A percentile compares a stretch with the other conserved stretches of the same genome.
Conservation (phyloP, 2,113 vertebrate species). For the Egretta garzetta region DNA sequence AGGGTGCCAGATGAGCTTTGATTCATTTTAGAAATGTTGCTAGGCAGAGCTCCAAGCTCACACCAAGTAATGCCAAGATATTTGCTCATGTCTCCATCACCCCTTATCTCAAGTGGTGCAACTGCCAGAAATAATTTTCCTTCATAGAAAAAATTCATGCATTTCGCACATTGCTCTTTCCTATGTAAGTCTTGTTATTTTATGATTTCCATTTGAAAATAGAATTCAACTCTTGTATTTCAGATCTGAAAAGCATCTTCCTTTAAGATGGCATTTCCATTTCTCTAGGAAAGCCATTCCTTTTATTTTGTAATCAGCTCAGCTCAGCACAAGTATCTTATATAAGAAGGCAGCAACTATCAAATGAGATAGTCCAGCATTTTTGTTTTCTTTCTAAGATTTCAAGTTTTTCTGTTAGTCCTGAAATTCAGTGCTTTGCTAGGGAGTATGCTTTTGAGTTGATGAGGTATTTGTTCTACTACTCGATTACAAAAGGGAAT, state of each 20-base stretch:
- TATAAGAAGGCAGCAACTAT: background rate
- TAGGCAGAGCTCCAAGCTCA: constrained; percentile 34
- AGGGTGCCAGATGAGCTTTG: constrained; percentile 23
- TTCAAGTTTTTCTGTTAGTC: background rate
- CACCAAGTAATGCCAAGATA: constrained; percentile 5
- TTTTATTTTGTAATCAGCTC: background rate
- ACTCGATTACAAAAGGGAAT: background rate
- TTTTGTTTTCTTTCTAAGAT: background rate
- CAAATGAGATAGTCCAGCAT: background rate
- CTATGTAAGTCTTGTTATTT: background rate
- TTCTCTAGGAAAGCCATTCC: background rate
- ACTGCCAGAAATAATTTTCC: constrained; percentile 31
- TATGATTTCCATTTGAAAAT: background rate
- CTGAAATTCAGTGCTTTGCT: background rate
- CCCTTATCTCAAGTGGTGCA: constrained; percentile 17
- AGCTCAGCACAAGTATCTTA: background rate
- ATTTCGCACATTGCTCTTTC: background rate
- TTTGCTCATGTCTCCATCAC: background rate
- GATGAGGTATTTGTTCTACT: background rate
- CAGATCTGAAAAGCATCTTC: background rate
- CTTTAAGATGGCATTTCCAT: background rate
- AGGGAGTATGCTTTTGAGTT: background rate
- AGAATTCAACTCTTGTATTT: background rate
- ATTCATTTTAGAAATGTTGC: background rate
- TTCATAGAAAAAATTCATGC: background rate